Percentiles rank a stretch among this genome's conserved stretches.
These are phyloP conservation scores for Limosa lapponica DNA, from an alignment of 2,797 vertebrate species.

Conservation along the genomic window DNA sequence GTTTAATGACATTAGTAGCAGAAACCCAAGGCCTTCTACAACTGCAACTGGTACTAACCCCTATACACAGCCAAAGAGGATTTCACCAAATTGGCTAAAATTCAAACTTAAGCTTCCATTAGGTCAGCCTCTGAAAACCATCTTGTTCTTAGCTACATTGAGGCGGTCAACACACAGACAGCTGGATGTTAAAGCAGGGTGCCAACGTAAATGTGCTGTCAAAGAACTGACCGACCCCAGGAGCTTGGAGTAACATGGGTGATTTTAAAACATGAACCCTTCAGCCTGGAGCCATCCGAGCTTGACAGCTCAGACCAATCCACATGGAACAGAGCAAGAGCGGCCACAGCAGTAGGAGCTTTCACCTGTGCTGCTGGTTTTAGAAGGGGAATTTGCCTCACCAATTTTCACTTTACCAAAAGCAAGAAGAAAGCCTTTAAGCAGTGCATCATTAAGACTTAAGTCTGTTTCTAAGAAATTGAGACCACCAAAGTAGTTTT, in stretches of 20 bases:
- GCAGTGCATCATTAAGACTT: slow-evolving; percentile 4
- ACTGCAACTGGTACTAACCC: background rate
- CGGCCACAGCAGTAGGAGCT: background rate
- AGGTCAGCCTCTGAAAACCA: background rate
- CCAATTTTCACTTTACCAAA: background rate
- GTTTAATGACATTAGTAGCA: background rate
- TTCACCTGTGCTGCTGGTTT: background rate
- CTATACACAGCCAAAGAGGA: background rate
- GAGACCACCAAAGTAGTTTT: slow-evolving; percentile 52
- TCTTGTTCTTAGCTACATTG: background rate
- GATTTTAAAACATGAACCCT: background rate
- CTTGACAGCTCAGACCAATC: background rate
- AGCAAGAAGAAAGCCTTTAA: slow-evolving; percentile 36
- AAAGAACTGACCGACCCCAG: background rate
- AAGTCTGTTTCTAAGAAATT: slow-evolving; percentile 50
- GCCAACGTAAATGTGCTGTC: background rate
- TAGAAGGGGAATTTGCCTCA: background rate
- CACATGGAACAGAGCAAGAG: background rate
- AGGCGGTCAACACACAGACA: background rate
- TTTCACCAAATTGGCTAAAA: background rate
- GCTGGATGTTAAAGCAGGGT: background rate
- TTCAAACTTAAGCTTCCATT: background rate
- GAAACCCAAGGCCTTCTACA: background rate
- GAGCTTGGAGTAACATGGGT: background rate
- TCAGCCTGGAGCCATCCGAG: background rate